These are phyloP conservation scores for Plagodis pulveraria DNA, from an alignment of 2,888 invertebrate species.

Conservation along the genomic window DNA sequence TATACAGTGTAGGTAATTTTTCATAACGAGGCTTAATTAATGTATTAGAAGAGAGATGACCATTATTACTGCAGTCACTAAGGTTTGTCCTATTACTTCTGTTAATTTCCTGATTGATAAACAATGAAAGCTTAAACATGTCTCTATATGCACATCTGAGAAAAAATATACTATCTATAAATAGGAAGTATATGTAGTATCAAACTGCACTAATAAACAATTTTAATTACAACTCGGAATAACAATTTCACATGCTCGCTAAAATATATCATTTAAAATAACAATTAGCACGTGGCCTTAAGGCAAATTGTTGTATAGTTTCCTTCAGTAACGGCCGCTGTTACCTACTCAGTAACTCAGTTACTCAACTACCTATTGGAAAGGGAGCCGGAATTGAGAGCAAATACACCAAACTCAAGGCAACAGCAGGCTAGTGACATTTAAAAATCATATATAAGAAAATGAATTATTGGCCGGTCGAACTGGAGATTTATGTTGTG, in stretches of 20 bases:
- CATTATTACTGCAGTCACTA: no score
- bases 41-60: no score
- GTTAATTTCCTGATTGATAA: no score
- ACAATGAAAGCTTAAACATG: no score
- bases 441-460: slow-evolving; percentile 50
- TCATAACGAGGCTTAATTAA: no score
- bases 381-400: slow-evolving; percentile 73
- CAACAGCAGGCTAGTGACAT: slow-evolving; percentile 60
- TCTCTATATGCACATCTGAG: not conserved
- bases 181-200: not conserved
- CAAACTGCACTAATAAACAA: not conserved
- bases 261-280: slow-evolving; percentile 18
- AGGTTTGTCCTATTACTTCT: no score
- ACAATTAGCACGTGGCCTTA: slow-evolving; percentile 44
- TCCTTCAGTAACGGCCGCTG: slow-evolving; percentile 45
- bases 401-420: slow-evolving; percentile 64
- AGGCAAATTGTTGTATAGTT: slow-evolving; percentile 57
- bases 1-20: no score
- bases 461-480: slow-evolving; percentile 43
- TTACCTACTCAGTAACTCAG: slow-evolving; percentile 43
- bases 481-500: slow-evolving; percentile 43
- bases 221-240: not conserved
- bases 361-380: slow-evolving; percentile 63
- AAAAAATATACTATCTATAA: no score
- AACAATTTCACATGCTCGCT: not conserved